Conservation (phyloP, 2,797 vertebrate genomes). For the Cirrhinus mrigala region DNA sequence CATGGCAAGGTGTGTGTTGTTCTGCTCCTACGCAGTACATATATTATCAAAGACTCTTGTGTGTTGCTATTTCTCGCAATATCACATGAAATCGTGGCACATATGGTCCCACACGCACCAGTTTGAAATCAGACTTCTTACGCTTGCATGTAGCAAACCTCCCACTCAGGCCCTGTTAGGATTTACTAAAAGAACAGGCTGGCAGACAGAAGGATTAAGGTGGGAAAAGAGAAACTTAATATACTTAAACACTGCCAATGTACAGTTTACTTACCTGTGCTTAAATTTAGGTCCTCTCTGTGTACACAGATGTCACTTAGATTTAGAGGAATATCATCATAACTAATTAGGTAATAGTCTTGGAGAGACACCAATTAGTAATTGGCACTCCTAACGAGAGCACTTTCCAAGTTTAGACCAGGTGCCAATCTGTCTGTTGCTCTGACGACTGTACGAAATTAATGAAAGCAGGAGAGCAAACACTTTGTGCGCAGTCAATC, state of each 20-base stretch:
- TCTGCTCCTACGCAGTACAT: constrained; percentile 35
- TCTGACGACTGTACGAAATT: constrained; percentile 34
- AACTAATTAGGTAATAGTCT: constrained; percentile 46
- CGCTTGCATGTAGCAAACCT: constrained; percentile 38
- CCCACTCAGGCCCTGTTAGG: constrained; percentile 39
- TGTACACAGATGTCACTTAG: constrained; percentile 24
- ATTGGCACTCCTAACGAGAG: constrained; percentile 34
- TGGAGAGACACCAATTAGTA: constrained; percentile 33
- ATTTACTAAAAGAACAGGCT: constrained; percentile 31
- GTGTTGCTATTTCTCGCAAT: constrained; percentile 30
- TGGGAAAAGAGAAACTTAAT: not conserved
- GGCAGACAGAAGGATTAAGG: constrained; percentile 2
- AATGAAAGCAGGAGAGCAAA: constrained; percentile 38
- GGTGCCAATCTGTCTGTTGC: constrained; percentile 38
- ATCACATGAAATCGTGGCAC: constrained; percentile 22
- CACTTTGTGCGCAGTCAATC: constrained; percentile 8
- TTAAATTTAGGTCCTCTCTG: constrained; percentile 12
- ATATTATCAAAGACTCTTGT: constrained; percentile 39
- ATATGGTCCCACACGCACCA: constrained; percentile 29
- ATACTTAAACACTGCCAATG: not conserved
- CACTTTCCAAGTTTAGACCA: constrained; percentile 40
- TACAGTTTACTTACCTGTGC: constrained; percentile 21
- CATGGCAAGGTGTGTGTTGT: constrained; percentile 17
- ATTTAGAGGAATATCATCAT: constrained; percentile 39
- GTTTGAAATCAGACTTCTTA: constrained; percentile 22